Percentiles rank a stretch among this genome's conserved stretches.
Evolutionary conservation across 2,888 invertebrate species (phyloP).

Genomic region (Timema cristinae): DNA sequence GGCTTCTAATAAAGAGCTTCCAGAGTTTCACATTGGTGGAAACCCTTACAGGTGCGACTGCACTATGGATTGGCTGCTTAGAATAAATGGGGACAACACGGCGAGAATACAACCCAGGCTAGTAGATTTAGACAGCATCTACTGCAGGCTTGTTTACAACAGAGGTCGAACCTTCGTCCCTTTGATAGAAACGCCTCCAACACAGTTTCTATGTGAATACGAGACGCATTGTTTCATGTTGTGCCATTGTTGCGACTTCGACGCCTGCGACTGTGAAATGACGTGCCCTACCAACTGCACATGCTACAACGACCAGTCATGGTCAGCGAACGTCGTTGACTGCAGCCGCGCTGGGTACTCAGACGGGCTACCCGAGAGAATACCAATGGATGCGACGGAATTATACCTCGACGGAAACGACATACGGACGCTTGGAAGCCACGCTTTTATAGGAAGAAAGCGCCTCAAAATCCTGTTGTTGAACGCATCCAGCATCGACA

Average conservation of each 20-base stretch:
- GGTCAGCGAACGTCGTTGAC: slow-evolving; percentile 82
- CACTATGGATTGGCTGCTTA: slow-evolving; percentile 87
- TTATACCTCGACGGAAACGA: slow-evolving; percentile 82
- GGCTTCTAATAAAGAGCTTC: slow-evolving; percentile 64
- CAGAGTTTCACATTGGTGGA: slow-evolving; percentile 78
- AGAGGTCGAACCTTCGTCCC: slow-evolving; percentile 69
- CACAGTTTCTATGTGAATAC: slow-evolving; percentile 81
- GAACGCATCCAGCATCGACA: slow-evolving; percentile 73
- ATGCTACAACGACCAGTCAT: slow-evolving; percentile 84
- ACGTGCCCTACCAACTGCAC: slow-evolving; percentile 83
- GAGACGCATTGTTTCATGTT: slow-evolving; percentile 80
- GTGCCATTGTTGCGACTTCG: slow-evolving; percentile 88
- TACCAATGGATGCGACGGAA: slow-evolving; percentile 90
- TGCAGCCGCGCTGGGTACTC: slow-evolving; percentile 69
- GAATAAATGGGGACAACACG: slow-evolving; percentile 66
- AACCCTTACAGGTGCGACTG: slow-evolving; percentile 87
- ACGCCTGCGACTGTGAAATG: slow-evolving; percentile 90
- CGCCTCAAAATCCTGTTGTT: slow-evolving; percentile 70
- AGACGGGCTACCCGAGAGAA: slow-evolving; percentile 68
- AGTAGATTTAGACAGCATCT: slow-evolving; percentile 77
- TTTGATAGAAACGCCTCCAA: slow-evolving; percentile 71
- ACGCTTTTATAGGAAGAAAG: slow-evolving; percentile 82
- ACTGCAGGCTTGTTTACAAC: slow-evolving; percentile 75
- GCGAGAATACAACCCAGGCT: slow-evolving; percentile 75
- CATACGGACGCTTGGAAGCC: slow-evolving; percentile 68